phyloP scores from a whole-genome alignment of 2,797 vertebrate genomes.

The Pyrocephalus nanus region DNA sequence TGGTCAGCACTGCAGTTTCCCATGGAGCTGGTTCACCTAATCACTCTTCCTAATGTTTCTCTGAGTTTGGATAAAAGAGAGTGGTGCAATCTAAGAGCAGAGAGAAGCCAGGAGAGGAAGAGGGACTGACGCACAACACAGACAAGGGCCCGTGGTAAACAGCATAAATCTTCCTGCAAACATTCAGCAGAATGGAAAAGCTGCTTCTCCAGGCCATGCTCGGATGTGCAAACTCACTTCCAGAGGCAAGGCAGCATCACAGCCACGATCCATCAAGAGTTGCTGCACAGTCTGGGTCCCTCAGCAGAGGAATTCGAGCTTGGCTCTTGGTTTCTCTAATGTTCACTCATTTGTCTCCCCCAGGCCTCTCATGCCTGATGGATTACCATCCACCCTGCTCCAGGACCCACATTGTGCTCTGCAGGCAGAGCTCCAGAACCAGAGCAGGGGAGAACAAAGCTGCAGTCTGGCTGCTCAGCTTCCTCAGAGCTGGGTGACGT shows the following conservation, averaged over 20 bases:
- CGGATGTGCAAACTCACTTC: neutral
- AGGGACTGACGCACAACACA: neutral
- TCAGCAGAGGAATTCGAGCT: slow-evolving; percentile 8
- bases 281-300: slow-evolving; percentile 45
- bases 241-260: slow-evolving; percentile 1
- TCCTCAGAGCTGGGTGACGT: neutral
- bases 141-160: slow-evolving; percentile 11
- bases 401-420: slow-evolving; percentile 13
- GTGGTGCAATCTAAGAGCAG: neutral
- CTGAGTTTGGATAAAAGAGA: neutral
- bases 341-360: neutral
- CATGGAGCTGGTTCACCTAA: neutral
- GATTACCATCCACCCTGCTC: neutral
- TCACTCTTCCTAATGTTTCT: neutral
- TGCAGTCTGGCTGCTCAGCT: neutral
- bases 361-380: neutral
- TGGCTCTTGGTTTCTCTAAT: neutral
- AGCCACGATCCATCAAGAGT: neutral
- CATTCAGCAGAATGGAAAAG: slow-evolving; percentile 3
- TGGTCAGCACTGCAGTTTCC: neutral
- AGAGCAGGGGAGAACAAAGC: slow-evolving; percentile 18
- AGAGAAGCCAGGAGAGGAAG: slow-evolving; percentile 39
- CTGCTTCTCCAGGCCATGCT: slow-evolving; percentile 16
- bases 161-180: slow-evolving; percentile 31
- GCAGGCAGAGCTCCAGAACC: slow-evolving; percentile 19